Conservation (phyloP, 2,113 vertebrate genomes). For the Solea senegalensis region DNA sequence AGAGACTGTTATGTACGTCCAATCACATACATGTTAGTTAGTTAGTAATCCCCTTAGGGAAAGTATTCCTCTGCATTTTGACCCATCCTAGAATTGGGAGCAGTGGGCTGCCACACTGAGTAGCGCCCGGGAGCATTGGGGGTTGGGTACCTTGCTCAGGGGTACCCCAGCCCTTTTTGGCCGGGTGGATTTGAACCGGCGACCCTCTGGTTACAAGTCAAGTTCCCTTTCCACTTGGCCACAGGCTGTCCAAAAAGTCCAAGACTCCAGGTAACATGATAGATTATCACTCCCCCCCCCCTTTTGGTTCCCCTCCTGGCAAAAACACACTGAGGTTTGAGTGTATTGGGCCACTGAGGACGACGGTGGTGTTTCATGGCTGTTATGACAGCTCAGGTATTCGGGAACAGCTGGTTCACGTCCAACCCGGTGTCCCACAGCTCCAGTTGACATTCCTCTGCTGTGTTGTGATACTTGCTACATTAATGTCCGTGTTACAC, state of each 20-base stretch:
- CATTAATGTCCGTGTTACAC: constrained; percentile 76
- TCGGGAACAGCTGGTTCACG: constrained; percentile 62
- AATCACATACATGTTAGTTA: background rate
- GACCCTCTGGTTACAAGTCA: too few relatives aligned
- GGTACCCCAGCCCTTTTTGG: too few relatives aligned
- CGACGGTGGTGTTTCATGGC: background rate
- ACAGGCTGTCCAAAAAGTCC: too few relatives aligned
- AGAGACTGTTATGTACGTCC: too few relatives aligned
- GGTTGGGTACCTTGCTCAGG: too few relatives aligned
- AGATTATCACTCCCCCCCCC: constrained; percentile 34
- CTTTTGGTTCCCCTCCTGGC: constrained; percentile 16
- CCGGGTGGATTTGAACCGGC: too few relatives aligned
- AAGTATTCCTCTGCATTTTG: too few relatives aligned
- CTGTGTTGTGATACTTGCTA: constrained; percentile 76
- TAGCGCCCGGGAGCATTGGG: too few relatives aligned
- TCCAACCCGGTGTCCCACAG: constrained; percentile 60
- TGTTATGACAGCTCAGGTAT: constrained; percentile 39
- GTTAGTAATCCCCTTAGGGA: too few relatives aligned
- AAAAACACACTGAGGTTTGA: constrained; percentile 40
- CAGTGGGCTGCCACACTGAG: too few relatives aligned
- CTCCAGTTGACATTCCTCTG: constrained; percentile 72
- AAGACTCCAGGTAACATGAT: constrained; percentile 35
- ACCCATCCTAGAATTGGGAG: too few relatives aligned
- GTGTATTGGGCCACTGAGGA: constrained; percentile 14
- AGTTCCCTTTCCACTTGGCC: too few relatives aligned